Conservation (phyloP, 2,888 invertebrate species). For the Digitonthophagus gazella region DNA sequence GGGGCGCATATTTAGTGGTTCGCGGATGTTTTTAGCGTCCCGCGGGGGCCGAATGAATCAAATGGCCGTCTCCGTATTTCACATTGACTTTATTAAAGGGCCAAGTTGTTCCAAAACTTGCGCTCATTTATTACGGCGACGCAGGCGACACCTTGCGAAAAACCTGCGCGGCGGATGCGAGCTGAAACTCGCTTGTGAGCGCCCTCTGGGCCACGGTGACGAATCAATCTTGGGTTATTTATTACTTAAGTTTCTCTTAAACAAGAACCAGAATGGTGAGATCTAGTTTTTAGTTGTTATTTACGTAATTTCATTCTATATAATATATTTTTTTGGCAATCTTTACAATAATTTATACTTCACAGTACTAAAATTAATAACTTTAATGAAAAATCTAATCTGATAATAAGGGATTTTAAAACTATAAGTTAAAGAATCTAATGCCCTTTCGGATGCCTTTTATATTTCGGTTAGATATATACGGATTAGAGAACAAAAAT, state of each 20-base stretch:
- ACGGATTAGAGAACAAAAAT: too few relatives aligned
- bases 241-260: neutral
- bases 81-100: slow-evolving; percentile 43
- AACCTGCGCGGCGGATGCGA: neutral
- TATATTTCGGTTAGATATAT: too few relatives aligned
- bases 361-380: too few relatives aligned
- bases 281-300: neutral
- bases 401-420: too few relatives aligned
- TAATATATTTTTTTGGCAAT: neutral
- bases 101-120: neutral
- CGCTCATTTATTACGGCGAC: slow-evolving; percentile 6
- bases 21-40: slow-evolving; percentile 48
- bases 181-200: too few relatives aligned
- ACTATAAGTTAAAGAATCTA: too few relatives aligned
- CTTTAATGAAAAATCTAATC: too few relatives aligned
- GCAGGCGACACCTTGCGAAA: neutral
- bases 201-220: neutral
- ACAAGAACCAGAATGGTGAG: neutral
- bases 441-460: too few relatives aligned
- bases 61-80: slow-evolving; percentile 45
- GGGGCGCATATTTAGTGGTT: slow-evolving; percentile 49
- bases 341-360: neutral
- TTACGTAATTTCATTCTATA: neutral
- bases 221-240: neutral
- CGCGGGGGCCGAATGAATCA: slow-evolving; percentile 45